These are phyloP conservation scores for Styela clava DNA, from an alignment of 23 tunicate genomes.

Conservation along the genomic window DNA sequence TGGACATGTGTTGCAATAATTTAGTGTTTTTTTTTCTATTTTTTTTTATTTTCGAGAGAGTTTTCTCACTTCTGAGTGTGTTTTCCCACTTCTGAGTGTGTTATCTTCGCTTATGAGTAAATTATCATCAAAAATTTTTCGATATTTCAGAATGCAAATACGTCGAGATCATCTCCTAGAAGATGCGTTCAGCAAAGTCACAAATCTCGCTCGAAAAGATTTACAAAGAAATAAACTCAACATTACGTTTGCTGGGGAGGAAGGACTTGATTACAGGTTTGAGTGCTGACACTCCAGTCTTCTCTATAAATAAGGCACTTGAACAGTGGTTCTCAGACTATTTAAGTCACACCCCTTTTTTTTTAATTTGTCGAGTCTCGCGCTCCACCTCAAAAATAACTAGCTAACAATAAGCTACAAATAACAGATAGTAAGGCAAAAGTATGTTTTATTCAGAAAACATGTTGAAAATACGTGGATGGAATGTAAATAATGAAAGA, in stretches of 20 bases:
- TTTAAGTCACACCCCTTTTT: background rate
- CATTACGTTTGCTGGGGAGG: constrained; percentile 85
- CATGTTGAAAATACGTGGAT: no score
- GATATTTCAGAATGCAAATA: constrained; percentile 12
- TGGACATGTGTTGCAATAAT: background rate
- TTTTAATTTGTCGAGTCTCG: background rate
- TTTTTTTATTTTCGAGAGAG: background rate
- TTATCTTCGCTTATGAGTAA: no score
- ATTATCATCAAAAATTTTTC: no score
- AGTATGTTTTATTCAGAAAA: no score
- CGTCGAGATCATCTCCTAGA: constrained; percentile 70
- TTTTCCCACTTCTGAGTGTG: no score
- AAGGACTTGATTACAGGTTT: constrained; percentile 95
- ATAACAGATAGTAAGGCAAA: no score
- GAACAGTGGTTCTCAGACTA: no score
- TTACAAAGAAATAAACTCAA: constrained; percentile 77
- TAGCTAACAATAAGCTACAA: no score
- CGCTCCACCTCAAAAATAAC: no score
- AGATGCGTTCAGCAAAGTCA: constrained; percentile 81
- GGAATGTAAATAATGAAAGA: no score
- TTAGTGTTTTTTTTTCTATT: background rate
- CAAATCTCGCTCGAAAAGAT: constrained; percentile 61
- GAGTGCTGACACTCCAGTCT: background rate
- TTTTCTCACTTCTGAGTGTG: no score
- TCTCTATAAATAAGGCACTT: background rate